Evolutionary conservation across 2,888 invertebrate species (phyloP).

Genomic region (Synergus gifuensis): DNA sequence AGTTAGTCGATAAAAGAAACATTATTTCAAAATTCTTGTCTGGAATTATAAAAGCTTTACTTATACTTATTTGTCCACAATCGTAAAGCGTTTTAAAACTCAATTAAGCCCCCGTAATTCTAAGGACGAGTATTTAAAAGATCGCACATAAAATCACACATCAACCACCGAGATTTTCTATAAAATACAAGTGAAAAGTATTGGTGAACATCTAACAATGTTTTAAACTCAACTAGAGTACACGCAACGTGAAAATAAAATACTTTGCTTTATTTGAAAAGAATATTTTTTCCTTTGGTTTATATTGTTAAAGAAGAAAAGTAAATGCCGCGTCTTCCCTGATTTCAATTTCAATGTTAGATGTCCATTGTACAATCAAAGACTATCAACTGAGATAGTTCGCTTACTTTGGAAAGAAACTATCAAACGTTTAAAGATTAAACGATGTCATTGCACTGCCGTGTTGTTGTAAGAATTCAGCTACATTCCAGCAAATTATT

Average conservation of each 20-base stretch:
- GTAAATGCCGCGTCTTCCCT: not conserved
- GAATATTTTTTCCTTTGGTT: not conserved
- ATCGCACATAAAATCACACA: slow-evolving; percentile 39
- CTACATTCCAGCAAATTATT: slow-evolving; percentile 64
- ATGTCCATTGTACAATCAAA: slow-evolving; percentile 29
- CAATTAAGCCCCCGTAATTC: slow-evolving; percentile 2
- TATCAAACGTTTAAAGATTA: slow-evolving; percentile 50
- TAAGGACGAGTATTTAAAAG: slow-evolving; percentile 31
- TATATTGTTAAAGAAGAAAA: slow-evolving; percentile 13
- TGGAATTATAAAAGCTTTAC: slow-evolving; percentile 15
- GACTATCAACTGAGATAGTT: slow-evolving; percentile 26
- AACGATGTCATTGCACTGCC: slow-evolving; percentile 70
- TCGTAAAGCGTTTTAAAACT: not conserved
- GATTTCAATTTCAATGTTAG: slow-evolving; percentile 4
- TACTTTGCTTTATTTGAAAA: not conserved
- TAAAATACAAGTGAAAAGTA: slow-evolving; percentile 30
- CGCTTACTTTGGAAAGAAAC: slow-evolving; percentile 13
- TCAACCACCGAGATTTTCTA: slow-evolving; percentile 38
- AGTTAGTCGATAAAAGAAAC: not conserved
- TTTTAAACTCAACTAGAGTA: not conserved
- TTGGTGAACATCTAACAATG: slow-evolving; percentile 28
- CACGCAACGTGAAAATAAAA: not conserved
- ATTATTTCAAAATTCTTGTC: not conserved
- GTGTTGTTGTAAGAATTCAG: slow-evolving; percentile 62
- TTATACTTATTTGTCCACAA: slow-evolving; percentile 21